Evolutionary conservation across 2,888 invertebrate genomes (phyloP).

Genomic region (Agapostemon virescens): DNA sequence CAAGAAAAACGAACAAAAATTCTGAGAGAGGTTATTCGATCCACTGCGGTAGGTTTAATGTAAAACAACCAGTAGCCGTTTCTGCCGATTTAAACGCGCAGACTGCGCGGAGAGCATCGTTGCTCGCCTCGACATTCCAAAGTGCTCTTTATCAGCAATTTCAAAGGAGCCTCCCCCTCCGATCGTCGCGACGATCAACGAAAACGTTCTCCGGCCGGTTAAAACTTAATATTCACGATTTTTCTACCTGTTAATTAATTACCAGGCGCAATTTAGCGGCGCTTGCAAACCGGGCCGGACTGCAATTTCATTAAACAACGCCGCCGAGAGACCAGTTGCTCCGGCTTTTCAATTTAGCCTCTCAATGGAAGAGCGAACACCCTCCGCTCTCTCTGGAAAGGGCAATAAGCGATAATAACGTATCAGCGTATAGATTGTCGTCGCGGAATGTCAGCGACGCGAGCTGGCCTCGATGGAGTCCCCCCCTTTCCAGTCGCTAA

Average conservation of each 20-base stretch:
- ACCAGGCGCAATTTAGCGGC: conserved; percentile 22
- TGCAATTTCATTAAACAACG: conserved; percentile 49
- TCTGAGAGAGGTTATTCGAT: too few species aligned
- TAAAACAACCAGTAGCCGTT: neutral
- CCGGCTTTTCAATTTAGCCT: conserved; percentile 50
- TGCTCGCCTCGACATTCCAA: neutral
- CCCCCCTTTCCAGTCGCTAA: conserved; percentile 32
- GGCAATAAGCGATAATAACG: conserved; percentile 67
- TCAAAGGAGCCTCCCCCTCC: neutral
- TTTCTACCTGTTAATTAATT: conserved; percentile 42
- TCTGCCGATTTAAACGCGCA: neutral
- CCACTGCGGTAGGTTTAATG: too few species aligned
- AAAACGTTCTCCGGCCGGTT: neutral
- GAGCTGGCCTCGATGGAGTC: conserved; percentile 66
- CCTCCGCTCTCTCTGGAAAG: conserved; percentile 47
- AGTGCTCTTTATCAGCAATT: neutral
- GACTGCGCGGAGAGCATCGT: neutral
- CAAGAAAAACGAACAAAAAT: too few species aligned
- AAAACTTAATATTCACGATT: conserved; percentile 29
- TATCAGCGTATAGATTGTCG: conserved; percentile 62
- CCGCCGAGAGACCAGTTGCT: conserved; percentile 8
- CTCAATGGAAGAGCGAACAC: conserved; percentile 57
- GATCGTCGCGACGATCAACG: neutral
- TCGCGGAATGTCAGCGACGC: conserved; percentile 71
- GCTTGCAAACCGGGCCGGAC: neutral